Evolutionary conservation across 2,113 vertebrate genomes (phyloP), one percentile per base, ranked within the genome.

Genomic region (Alethe castanea): DNA sequence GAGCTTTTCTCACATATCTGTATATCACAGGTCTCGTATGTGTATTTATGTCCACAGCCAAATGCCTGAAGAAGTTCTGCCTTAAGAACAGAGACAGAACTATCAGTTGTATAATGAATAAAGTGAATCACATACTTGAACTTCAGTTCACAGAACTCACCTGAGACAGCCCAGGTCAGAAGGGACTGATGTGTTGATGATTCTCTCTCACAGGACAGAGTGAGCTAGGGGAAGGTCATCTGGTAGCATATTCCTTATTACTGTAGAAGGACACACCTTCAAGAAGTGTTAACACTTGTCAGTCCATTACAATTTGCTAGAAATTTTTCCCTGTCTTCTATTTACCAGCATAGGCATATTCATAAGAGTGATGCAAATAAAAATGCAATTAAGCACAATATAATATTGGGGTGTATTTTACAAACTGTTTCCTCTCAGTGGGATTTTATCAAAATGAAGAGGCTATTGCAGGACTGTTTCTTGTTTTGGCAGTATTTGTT

Each of bases 221-320:
- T 12, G 57, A 89, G 11, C 16, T 40, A 57, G 12, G 14, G 22
- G 16, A 82, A 89, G 19, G 17, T 71, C 14, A 31, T 54, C 53
- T 45, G 25, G 14, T 50, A 89, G 25, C 3, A 31, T 42, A 57
- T 67, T 93, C 24, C 48, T 33, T 66, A 26, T 17, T 76, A 12
- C n/a, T 64, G 13, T 47, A 59, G 31, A 45, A 79, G 12, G 31
- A 59, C 0, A 0, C 3, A 59, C 3, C 16, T 5, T 24, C 14
- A 79, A 38, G 47, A 7, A 42, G 2, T 24, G 12, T 36, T 47
- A 44, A 47, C 9, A 19, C 13, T 64, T 67, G 15, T 23, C 10
- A 40, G 40, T 33, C 19, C 12, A 42, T 45, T 53, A 28, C 5
- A 31, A 59, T 80, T 93, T 72, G 12, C 8, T 42, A 38, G 36